Conservation (phyloP, 1,140 invertebrate species). For the Panagrolaimus sp. region DNA sequence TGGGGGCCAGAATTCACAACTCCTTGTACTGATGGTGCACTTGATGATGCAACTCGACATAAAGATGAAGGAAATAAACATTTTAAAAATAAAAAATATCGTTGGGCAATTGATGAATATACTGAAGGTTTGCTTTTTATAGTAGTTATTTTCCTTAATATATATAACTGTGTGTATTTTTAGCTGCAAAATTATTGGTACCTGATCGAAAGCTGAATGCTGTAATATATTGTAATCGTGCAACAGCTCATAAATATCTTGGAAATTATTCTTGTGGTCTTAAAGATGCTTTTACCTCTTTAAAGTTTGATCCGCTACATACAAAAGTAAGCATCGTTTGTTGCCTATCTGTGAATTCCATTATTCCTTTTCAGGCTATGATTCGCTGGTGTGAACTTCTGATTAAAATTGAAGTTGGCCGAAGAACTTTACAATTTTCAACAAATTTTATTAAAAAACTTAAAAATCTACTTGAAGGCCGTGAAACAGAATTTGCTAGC, state of each 20-base stretch:
- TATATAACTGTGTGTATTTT: conserved; percentile 22
- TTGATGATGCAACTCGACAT: conserved; percentile 78
- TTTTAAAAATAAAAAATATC: conserved; percentile 89
- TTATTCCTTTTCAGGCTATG: conserved; percentile 30
- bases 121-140: conserved; percentile 69
- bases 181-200: conserved; percentile 73
- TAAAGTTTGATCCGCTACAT: conserved; percentile 61
- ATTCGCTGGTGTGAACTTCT: conserved; percentile 45
- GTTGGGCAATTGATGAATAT: conserved; percentile 76
- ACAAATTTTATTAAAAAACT: not conserved
- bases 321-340: conserved; percentile 52
- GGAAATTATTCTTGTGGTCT: conserved; percentile 66
- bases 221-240: conserved; percentile 81
- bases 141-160: too few relatives aligned
- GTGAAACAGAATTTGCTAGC: not conserved
- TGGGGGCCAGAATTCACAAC: conserved; percentile 90
- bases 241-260: conserved; percentile 77
- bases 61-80: conserved; percentile 95
- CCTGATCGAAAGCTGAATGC: conserved; percentile 71
- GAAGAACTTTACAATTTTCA: not conserved
- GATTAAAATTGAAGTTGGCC: conserved; percentile 20
- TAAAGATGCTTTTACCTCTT: conserved; percentile 60
- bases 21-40: conserved; percentile 58
- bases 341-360: not conserved
- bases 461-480: not conserved